Base-by-base conservation (phyloP, 2,888 invertebrate genomes). In the Strigamia transsilvanica region DNA sequence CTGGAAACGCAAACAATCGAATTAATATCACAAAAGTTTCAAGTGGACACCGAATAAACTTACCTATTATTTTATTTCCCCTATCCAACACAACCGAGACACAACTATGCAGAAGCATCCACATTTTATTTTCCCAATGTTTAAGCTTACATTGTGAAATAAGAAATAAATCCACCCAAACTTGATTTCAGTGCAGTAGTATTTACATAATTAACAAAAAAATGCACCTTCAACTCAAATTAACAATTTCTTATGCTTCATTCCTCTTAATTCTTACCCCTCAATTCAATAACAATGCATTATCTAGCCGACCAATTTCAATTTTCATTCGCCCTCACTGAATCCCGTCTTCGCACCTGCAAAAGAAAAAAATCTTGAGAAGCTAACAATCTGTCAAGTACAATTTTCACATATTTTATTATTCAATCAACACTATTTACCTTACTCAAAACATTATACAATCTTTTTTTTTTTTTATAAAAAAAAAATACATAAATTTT, bases 321-420 rank as follows among this genome's bases (percentile, higher is more conserved):
- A 46, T 46, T 46, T 46, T 46, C 46, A 46, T 5, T 46, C 46
- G 46, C n/a, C 46, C 10, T 46, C 15, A n/a, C 18, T 73, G 15
- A 13, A 13, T 18, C 27, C 18, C 73, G 32, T 73, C 73, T 23
- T 32, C 73, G 15, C 15, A 13, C 79, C 79, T 79, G 79, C 79
- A 79, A 79, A 79, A 79, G 79, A 79, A 79, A 79, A 79, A 79
- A 79, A 38, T 46, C 79, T 79, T 79, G 79, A 79, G 38, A 79
- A 79, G 79, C 79, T 21, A 79, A 79, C 38, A 21, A 79, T 34
- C 32, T 79, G 79, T 34, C 27, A 79, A 34, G 27, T 34, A 23
- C 32, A 73, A 23, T n/a, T 27, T 73, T 73, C 73, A 73, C 4
- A 73, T n/a, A 73, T 27, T 23, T 73, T 27, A 73, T 73, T 73